phyloP scores from a whole-genome alignment of 2,888 invertebrate genomes.

The Polydrusus pterygomalis region DNA sequence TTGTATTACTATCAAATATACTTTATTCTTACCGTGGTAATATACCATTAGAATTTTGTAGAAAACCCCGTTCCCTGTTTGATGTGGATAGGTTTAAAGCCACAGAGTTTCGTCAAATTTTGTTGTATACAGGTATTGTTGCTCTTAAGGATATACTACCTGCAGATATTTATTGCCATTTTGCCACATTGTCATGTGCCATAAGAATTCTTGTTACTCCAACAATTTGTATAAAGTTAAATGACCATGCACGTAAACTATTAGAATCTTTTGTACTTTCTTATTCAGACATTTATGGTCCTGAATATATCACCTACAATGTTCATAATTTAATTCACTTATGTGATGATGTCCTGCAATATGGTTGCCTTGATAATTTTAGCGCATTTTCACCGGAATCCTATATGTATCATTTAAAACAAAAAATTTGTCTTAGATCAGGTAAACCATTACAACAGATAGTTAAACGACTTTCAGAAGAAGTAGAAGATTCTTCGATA shows the following conservation, averaged over 20 bases:
- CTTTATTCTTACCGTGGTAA: background rate
- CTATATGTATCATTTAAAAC: constrained; percentile 52
- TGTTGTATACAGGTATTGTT: constrained; percentile 56
- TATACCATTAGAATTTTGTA: background rate
- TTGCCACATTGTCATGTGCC: constrained; percentile 55
- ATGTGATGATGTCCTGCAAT: constrained; percentile 53
- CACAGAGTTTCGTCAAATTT: constrained; percentile 39
- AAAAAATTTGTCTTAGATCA: constrained; percentile 54
- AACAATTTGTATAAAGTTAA: too few species aligned
- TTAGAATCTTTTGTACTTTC: constrained; percentile 54
- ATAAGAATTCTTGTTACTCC: constrained; percentile 57
- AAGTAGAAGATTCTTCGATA: constrained; percentile 14
- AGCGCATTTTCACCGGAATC: constrained; percentile 57
- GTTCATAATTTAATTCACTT: constrained; percentile 60
- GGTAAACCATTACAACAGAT: constrained; percentile 53
- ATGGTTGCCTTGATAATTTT: constrained; percentile 58
- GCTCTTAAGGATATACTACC: constrained; percentile 56
- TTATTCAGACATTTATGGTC: constrained; percentile 56
- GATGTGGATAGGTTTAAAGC: constrained; percentile 25
- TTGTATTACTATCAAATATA: background rate
- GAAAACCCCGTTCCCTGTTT: background rate
- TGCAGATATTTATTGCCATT: constrained; percentile 53
- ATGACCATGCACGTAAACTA: constrained; percentile 54
- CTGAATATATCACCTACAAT: constrained; percentile 57
- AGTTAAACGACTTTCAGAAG: constrained; percentile 42